A percentile compares a stretch with the other conserved stretches of the same genome.
Conservation (phyloP, 2,888 invertebrate genomes). For the Catotricha subobsoleta region DNA sequence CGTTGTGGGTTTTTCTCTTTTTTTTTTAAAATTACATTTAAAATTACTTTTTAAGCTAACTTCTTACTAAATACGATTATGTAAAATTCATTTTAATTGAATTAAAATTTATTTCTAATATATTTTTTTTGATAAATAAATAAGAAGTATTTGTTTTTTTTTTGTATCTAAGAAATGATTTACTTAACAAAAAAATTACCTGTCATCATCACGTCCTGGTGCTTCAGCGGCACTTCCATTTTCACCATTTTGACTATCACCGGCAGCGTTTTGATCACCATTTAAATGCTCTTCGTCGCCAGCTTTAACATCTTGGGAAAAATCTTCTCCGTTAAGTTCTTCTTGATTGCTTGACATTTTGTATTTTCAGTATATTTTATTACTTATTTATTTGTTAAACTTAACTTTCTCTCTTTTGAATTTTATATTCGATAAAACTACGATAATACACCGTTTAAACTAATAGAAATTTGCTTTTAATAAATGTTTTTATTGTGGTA, state of each 20-base stretch:
- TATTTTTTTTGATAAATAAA: not conserved
- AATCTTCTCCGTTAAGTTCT: constrained; percentile 63
- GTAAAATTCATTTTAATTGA: not conserved
- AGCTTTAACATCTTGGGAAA: constrained; percentile 53
- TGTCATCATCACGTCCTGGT: constrained; percentile 64
- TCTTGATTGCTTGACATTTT: constrained; percentile 41
- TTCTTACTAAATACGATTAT: not conserved
- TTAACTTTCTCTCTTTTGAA: no score
- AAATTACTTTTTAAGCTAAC: not conserved
- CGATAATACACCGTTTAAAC: no score
- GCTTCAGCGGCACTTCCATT: constrained; percentile 50
- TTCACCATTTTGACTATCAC: constrained; percentile 24
- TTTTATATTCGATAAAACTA: no score
- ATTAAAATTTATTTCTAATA: not conserved
- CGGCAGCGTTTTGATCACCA: constrained; percentile 25
- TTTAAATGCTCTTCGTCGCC: constrained; percentile 45
- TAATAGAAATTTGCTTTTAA: no score
- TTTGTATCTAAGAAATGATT: no score
- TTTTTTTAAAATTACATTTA: no score
- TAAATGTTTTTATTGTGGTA: no score
- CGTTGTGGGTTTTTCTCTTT: constrained; percentile 8
- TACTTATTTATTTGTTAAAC: no score
- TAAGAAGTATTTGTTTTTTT: not conserved
- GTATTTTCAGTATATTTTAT: not conserved
- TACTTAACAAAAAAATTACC: no score